Percentiles rank a stretch among this genome's conserved stretches.
Evolutionary conservation across 2,797 vertebrate species (phyloP).

Genomic region (Sandelia bainsii): DNA sequence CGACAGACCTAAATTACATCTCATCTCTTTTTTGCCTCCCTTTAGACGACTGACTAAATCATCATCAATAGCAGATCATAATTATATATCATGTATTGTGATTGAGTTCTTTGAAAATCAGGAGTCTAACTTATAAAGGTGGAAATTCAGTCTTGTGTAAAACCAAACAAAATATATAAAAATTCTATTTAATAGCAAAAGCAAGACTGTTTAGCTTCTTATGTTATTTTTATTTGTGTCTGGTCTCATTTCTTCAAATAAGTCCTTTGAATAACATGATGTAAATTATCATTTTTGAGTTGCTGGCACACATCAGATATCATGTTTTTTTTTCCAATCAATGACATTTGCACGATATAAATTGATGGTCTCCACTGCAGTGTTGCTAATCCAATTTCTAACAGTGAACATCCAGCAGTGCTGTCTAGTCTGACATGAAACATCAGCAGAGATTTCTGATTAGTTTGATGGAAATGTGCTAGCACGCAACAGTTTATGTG

Average conservation of each 20-base stretch:
- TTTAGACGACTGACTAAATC: no score
- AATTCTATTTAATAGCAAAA: neutral
- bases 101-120: no score
- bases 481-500: neutral
- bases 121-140: no score
- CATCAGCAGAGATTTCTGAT: constrained; percentile 8
- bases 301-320: no score
- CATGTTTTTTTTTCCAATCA: neutral
- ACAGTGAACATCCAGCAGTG: neutral
- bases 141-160: no score
- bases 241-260: neutral
- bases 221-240: neutral
- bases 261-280: no score
- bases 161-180: no score
- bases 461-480: constrained; percentile 8
- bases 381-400: neutral
- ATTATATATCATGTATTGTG: no score
- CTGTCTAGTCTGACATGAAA: neutral
- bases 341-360: neutral
- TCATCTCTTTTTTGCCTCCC: no score
- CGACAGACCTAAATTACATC: no score
- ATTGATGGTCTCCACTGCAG: neutral
- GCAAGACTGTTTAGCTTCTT: neutral
- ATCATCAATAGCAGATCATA: no score
- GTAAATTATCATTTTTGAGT: no score